Evolutionary conservation across 2,888 invertebrate species (phyloP).

Genomic region (Xylota segnis): DNA sequence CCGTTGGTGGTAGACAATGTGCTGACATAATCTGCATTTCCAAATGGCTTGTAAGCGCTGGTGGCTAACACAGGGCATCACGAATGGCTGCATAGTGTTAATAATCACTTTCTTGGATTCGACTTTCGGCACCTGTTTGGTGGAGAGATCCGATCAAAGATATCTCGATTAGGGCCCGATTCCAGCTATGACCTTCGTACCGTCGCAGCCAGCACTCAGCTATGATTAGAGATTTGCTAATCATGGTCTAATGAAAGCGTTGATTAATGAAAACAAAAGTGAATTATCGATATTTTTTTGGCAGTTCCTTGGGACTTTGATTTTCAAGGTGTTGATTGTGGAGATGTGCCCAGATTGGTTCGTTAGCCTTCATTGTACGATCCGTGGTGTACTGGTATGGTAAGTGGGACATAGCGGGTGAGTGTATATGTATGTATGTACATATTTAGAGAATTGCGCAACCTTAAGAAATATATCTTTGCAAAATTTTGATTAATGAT

Average conservation of each 20-base stretch:
- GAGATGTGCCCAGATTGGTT: constrained; percentile 32
- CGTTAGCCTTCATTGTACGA: constrained; percentile 57
- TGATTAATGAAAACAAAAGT: constrained; percentile 63
- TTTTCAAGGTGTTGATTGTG: constrained; percentile 40
- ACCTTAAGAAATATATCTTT: background rate
- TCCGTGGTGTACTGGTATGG: constrained; percentile 3
- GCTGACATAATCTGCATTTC: constrained; percentile 72
- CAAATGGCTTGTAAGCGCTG: constrained; percentile 30
- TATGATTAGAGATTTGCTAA: constrained; percentile 43
- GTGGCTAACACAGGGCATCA: background rate
- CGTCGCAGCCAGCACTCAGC: background rate
- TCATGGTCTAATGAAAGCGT: constrained; percentile 39
- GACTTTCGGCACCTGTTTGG: constrained; percentile 38
- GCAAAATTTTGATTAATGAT: constrained; percentile 38
- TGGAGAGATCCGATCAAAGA: constrained; percentile 9
- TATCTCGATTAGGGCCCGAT: constrained; percentile 22
- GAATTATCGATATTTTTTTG: constrained; percentile 31
- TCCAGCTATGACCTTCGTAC: constrained; percentile 25
- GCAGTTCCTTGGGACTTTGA: constrained; percentile 17
- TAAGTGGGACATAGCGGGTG: constrained; percentile 26
- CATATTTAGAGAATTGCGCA: constrained; percentile 20
- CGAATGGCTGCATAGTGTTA: background rate
- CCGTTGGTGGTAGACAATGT: constrained; percentile 7
- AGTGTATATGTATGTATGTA: too few species aligned
- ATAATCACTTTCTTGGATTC: constrained; percentile 13